These are phyloP conservation scores for Heliconius melpomene DNA, from an alignment of 1,140 invertebrate genomes.

Conservation along the genomic window DNA sequence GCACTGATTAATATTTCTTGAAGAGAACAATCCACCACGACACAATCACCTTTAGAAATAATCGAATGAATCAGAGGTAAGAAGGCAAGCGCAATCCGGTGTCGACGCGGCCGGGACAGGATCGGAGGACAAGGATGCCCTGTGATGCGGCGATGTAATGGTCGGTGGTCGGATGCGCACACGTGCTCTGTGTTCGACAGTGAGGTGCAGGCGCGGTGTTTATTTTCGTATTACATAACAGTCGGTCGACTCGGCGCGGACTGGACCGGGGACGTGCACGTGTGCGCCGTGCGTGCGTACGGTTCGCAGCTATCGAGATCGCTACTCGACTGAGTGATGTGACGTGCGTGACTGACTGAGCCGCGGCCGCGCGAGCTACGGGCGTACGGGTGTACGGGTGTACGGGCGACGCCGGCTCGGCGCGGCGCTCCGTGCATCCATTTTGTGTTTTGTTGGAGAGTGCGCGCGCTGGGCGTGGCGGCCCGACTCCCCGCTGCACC, in stretches of 20 bases:
- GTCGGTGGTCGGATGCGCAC: conserved; percentile 52
- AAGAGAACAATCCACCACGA: conserved; percentile 40
- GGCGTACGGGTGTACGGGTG: conserved; percentile 32
- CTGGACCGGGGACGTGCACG: conserved; percentile 61
- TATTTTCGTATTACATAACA: conserved; percentile 75
- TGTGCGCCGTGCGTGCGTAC: conserved; percentile 72
- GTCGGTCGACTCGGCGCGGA: conserved; percentile 51
- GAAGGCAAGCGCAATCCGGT: conserved; percentile 5
- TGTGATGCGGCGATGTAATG: conserved; percentile 17
- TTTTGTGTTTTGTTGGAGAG: conserved; percentile 76
- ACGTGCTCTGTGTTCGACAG: conserved; percentile 68
- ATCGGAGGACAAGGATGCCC: neutral
- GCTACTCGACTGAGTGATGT: conserved; percentile 72
- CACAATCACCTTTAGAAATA: conserved; percentile 39
- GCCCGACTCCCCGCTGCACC: conserved; percentile 28
- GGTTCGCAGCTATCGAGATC: conserved; percentile 70
- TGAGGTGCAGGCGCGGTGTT: conserved; percentile 59
- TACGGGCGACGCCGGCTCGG: conserved; percentile 54
- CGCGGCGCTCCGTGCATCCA: conserved; percentile 67
- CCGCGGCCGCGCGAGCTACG: conserved; percentile 50
- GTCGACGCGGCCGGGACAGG: neutral
- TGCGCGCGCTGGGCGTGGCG: conserved; percentile 76
- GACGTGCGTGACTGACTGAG: conserved; percentile 71
- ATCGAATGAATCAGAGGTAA: neutral
- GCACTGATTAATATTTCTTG: conserved; percentile 47